These are phyloP conservation scores for Kryptolebias ocellatus DNA, from an alignment of 2,797 vertebrate species.

Conservation along the genomic window DNA sequence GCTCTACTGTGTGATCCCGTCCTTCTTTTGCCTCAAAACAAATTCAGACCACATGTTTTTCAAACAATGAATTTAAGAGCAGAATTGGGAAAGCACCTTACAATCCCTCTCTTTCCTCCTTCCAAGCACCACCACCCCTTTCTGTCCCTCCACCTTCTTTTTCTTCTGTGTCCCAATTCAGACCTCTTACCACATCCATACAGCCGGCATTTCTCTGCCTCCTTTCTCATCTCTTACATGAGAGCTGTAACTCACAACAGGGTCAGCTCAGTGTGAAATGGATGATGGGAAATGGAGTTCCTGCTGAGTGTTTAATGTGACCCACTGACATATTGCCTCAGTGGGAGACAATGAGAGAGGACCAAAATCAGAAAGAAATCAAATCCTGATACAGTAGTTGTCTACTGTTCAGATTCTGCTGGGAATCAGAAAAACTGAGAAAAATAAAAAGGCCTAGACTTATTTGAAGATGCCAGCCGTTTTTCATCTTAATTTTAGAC, in stretches of 20 bases:
- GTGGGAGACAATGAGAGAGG: slow-evolving; percentile 32
- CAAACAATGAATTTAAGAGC: slow-evolving; percentile 67
- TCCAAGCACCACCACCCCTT: slow-evolving; percentile 13
- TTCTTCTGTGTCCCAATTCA: slow-evolving; percentile 13
- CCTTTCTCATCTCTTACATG: slow-evolving; percentile 48
- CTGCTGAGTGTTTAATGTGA: slow-evolving; percentile 47
- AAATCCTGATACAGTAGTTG: slow-evolving; percentile 29
- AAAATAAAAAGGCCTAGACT: not conserved
- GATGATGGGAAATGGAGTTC: slow-evolving; percentile 72
- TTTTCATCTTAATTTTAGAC: too few species aligned
- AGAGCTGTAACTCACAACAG: slow-evolving; percentile 25
- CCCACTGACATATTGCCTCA: slow-evolving; percentile 48
- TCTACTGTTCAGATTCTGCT: slow-evolving; percentile 7
- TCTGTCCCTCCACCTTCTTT: slow-evolving; percentile 4
- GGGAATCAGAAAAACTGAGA: slow-evolving; percentile 22
- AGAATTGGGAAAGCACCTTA: slow-evolving; percentile 77
- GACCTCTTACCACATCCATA: slow-evolving; percentile 33
- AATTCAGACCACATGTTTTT: slow-evolving; percentile 77
- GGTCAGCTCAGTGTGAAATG: slow-evolving; percentile 62
- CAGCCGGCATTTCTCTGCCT: slow-evolving; percentile 8
- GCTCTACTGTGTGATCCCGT: slow-evolving; percentile 68
- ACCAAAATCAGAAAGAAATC: slow-evolving; percentile 31
- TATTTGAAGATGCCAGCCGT: too few species aligned
- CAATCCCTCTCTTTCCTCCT: slow-evolving; percentile 23
- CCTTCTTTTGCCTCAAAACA: slow-evolving; percentile 64